These are phyloP conservation scores for Chiloscyllium punctatum DNA, from an alignment of 2,797 vertebrate genomes.

Conservation along the genomic window DNA sequence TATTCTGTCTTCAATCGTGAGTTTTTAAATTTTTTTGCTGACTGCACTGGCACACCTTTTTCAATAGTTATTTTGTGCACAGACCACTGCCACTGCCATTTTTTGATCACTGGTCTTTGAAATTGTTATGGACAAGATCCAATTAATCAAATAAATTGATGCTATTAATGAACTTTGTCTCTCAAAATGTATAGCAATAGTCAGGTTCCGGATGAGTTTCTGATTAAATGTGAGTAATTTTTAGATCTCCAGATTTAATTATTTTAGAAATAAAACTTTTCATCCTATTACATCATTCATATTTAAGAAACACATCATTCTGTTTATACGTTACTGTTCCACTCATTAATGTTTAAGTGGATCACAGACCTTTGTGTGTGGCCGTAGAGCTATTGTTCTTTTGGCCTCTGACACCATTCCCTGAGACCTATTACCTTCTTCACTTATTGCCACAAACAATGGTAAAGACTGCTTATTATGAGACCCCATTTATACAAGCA, in stretches of 20 bases:
- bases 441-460: conserved; percentile 29
- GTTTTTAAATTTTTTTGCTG: neutral
- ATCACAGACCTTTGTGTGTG: conserved; percentile 36
- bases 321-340: neutral
- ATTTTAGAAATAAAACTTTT: neutral
- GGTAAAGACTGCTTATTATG: conserved; percentile 23
- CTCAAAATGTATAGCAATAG: neutral
- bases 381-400: conserved; percentile 19
- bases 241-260: neutral
- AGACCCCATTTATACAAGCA: neutral
- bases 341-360: conserved; percentile 26
- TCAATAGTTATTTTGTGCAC: neutral
- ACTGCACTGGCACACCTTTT: conserved; percentile 3
- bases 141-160: neutral
- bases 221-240: neutral
- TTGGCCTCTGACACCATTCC: conserved; percentile 35
- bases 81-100: neutral
- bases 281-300: neutral
- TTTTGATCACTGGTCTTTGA: neutral
- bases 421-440: conserved; percentile 36
- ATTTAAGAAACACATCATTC: neutral
- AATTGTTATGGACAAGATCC: neutral
- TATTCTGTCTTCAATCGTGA: neutral
- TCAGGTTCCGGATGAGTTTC: no score
- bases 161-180: neutral